Evolutionary conservation across 2,113 vertebrate species (phyloP).

Genomic region (Micronisus gabar): DNA sequence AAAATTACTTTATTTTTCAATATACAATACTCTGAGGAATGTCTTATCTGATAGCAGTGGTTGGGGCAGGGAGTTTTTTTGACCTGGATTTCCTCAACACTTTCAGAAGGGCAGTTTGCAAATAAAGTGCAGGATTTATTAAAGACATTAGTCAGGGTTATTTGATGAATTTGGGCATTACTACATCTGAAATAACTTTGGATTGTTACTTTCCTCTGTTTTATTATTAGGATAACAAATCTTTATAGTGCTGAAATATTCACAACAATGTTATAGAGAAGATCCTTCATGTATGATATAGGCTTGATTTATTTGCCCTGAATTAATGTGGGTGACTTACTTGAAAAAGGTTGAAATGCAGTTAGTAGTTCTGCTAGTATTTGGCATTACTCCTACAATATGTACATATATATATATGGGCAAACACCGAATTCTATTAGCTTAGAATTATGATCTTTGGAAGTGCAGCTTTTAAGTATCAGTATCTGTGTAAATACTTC

Average conservation of each 20-base stretch:
- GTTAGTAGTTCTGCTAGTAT: neutral
- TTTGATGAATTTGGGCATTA: neutral
- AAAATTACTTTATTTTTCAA: neutral
- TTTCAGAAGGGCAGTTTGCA: neutral
- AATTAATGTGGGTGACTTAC: neutral
- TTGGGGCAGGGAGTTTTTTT: neutral
- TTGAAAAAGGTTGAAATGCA: neutral
- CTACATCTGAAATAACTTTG: neutral
- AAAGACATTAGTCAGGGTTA: neutral
- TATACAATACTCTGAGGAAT: neutral
- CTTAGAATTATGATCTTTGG: neutral
- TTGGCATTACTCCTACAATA: neutral
- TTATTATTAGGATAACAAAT: neutral
- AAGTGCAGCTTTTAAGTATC: neutral
- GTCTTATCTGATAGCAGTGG: neutral
- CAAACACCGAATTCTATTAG: neutral
- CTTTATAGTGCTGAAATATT: neutral
- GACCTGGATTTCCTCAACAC: neutral
- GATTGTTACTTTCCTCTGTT: neutral
- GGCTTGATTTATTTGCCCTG: neutral
- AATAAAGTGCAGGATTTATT: neutral
- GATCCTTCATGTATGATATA: neutral
- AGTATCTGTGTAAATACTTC: neutral
- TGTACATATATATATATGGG: neutral
- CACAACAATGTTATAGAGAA: neutral